Evolutionary conservation across 2,797 vertebrate genomes (phyloP).

Genomic region (Manis pentadactyla): DNA sequence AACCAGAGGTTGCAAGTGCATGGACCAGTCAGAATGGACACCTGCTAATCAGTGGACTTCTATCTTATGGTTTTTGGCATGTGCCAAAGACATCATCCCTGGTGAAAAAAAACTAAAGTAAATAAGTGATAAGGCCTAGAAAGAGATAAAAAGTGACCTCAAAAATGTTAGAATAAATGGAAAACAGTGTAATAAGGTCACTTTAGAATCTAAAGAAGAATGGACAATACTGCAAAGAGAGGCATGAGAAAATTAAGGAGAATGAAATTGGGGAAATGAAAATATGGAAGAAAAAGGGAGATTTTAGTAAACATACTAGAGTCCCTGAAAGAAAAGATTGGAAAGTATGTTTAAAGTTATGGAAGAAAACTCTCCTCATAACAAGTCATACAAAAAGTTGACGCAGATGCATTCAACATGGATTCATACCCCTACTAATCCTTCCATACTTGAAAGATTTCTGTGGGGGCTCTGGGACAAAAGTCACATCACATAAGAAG

Average conservation of each 20-base stretch:
- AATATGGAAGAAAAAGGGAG: not conserved
- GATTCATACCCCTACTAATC: not conserved
- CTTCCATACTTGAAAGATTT: not conserved
- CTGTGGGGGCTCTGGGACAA: accelerated
- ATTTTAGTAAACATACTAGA: not conserved
- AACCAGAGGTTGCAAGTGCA: not conserved
- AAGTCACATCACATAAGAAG: not conserved
- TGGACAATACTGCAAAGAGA: not conserved
- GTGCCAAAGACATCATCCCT: not conserved
- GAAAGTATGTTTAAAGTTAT: not conserved
- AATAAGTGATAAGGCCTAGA: not conserved
- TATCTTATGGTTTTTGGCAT: not conserved
- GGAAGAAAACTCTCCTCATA: not conserved
- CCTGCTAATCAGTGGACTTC: not conserved
- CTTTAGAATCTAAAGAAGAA: not conserved
- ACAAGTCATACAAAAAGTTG: not conserved
- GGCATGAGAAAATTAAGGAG: not conserved
- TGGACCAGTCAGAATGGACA: not conserved
- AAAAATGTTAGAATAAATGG: not conserved
- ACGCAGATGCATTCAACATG: not conserved
- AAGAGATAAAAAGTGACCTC: not conserved
- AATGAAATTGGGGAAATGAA: not conserved
- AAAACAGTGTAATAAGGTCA: not conserved
- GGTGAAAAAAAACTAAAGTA: no score
- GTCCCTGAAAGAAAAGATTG: not conserved